Conservation (phyloP, 1,140 invertebrate species). For the Dinoponera quadriceps region DNA sequence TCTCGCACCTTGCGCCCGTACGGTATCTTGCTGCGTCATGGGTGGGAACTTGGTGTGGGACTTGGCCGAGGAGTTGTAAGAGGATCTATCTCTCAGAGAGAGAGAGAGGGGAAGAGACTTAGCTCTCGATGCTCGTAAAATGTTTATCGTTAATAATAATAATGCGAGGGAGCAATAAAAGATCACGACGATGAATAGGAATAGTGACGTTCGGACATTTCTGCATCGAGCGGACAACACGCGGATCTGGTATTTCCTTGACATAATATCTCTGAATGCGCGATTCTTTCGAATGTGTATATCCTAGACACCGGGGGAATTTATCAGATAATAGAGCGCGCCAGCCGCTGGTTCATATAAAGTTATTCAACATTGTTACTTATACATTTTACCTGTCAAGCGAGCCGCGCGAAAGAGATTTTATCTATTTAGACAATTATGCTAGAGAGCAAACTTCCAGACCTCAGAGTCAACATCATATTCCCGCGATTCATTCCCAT, state of each 20-base stretch:
- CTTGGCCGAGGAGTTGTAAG: conserved; percentile 13
- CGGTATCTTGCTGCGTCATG: conserved; percentile 39
- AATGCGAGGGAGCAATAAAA: conserved; percentile 23
- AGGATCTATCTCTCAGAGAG: conserved; percentile 25
- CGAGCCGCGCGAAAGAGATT: not conserved
- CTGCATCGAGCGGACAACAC: not conserved
- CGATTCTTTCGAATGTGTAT: conserved; percentile 9
- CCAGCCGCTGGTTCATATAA: not conserved
- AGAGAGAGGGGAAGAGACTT: not conserved
- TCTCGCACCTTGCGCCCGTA: conserved; percentile 28
- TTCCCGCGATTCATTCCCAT: not conserved
- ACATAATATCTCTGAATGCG: conserved; percentile 30
- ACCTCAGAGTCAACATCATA: not conserved
- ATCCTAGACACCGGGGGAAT: conserved; percentile 1
- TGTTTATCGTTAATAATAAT: conserved; percentile 40
- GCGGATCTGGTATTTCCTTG: conserved; percentile 13
- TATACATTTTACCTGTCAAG: not conserved
- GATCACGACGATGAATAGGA: conserved; percentile 22
- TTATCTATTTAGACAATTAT: conserved; percentile 24
- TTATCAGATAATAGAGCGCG: conserved; percentile 22
- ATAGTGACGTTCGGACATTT: conserved; percentile 1
- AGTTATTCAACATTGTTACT: conserved; percentile 4
- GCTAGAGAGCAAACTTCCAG: not conserved
- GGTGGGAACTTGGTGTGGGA: conserved; percentile 6
- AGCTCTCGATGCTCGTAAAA: conserved; percentile 27